Base-by-base conservation (phyloP, 1,140 invertebrate species). In the Teleogryllus occipitalis region DNA sequence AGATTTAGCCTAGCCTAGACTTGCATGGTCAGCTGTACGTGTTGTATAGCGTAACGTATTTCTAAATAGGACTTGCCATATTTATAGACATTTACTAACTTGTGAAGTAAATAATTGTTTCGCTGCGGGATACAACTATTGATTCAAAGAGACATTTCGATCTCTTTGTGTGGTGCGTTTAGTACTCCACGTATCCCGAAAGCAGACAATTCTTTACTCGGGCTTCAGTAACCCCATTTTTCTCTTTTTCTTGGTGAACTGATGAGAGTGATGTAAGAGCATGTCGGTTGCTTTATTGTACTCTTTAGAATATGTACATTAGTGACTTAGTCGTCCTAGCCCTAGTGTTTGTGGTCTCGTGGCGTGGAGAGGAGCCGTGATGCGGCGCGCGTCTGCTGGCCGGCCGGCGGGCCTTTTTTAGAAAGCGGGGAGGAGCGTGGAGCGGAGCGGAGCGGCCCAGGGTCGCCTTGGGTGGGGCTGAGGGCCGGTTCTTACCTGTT, bases 191-290 rank as follows among this genome's bases (percentile, higher is more conserved):
- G 54, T 65, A 10, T 65, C 54, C 54, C 10, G 54, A 39, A 39
- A 39, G 27, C 27, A 39, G 27, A 39, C 54, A 65, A 18, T 65
- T 65, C 54, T 65, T 65, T 18, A 18, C 54, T 65, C 18, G 54
- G 54, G 54, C 54, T 65, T 65, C 54, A 10, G 54, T 65, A 65
- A 65, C 54, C 54, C 54, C 54, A 65, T 65, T 65, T 39, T 65
- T 65, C 54, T 65, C 54, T 65, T 65, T 65, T 65, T 65, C 54
- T 65, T 65, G 54, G 54, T 65, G 54, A 65, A 65, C 54, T 65
- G 54, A 65, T 14, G 54, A 65, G 10, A 65, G 54, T 65, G 54
- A 65, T 65, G 54, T 65, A 65, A 65, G 54, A 65, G 54, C 54
- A 65, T 65, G 54, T 65, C 54, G 54, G 54, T 65, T 65, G 54